Conservation (phyloP, 2,797 vertebrate genomes). For the Siniperca obscura region DNA sequence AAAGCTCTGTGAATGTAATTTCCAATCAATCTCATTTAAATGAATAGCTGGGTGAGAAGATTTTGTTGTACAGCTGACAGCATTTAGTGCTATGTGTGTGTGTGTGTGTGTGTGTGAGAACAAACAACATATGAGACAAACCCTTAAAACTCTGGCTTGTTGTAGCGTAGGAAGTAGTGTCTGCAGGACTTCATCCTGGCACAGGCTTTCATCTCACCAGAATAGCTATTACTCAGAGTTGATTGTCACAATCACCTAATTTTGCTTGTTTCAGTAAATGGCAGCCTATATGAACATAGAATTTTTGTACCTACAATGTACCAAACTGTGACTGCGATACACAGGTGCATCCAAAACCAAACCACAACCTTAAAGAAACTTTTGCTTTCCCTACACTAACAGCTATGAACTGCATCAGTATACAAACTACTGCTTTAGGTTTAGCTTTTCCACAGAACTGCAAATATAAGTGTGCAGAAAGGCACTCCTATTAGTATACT, state of each 20-base stretch:
- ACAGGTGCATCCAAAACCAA: not conserved
- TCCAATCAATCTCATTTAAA: conserved; percentile 8
- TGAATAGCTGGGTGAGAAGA: not conserved
- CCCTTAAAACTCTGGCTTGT: conserved; percentile 18
- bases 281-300: not conserved
- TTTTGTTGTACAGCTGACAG: conserved; percentile 2
- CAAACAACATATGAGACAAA: conserved; percentile 10
- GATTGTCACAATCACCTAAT: conserved; percentile 1
- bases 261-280: not conserved
- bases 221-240: conserved; percentile 1
- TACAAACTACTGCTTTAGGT: conserved; percentile 5
- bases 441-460: conserved; percentile 25
- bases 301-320: not conserved
- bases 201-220: conserved; percentile 24
- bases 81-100: not conserved
- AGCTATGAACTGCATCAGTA: not conserved
- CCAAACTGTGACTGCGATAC: not conserved
- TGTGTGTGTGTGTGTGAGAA: not conserved
- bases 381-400: not conserved
- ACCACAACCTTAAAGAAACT: conserved; percentile 8
- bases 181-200: conserved; percentile 13
- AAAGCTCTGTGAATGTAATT: not conserved
- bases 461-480: conserved; percentile 41
- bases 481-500: conserved; percentile 37
- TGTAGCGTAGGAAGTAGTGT: not conserved